A percentile compares a stretch with the other conserved stretches of the same genome.
Evolutionary conservation across 2,113 vertebrate species (phyloP).

Genomic region (Syngnathus typhle): DNA sequence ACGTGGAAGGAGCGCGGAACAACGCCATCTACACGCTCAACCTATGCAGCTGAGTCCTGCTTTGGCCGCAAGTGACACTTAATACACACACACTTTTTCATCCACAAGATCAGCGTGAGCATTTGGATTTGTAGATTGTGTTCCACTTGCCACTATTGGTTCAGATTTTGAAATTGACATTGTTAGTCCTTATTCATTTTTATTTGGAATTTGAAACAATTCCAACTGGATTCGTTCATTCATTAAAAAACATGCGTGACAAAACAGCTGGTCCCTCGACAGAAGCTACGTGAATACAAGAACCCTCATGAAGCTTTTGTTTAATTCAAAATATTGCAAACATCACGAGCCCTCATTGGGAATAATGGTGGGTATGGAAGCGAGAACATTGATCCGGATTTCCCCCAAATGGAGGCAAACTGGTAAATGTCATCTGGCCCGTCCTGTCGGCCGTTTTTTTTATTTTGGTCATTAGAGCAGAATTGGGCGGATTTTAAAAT

Average conservation of each 20-base stretch:
- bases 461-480: not conserved
- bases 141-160: not conserved
- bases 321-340: not conserved
- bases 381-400: not conserved
- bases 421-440: not conserved
- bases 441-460: not conserved
- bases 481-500: not conserved
- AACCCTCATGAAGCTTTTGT: not conserved
- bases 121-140: not conserved
- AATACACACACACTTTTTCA: not conserved
- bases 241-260: too few species aligned
- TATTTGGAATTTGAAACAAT: not conserved
- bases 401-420: not conserved
- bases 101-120: not conserved
- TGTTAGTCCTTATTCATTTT: not conserved
- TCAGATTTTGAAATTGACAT: not conserved
- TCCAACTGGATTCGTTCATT: too few species aligned
- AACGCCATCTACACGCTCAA: constrained; percentile 52
- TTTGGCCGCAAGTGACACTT: not conserved
- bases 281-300: too few species aligned
- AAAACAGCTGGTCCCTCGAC: too few species aligned
- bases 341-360: not conserved
- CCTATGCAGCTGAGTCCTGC: constrained; percentile 22
- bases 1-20: constrained; percentile 37
- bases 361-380: not conserved